phyloP scores from a whole-genome alignment of 2,797 vertebrate genomes.

The Octomys mimax region DNA sequence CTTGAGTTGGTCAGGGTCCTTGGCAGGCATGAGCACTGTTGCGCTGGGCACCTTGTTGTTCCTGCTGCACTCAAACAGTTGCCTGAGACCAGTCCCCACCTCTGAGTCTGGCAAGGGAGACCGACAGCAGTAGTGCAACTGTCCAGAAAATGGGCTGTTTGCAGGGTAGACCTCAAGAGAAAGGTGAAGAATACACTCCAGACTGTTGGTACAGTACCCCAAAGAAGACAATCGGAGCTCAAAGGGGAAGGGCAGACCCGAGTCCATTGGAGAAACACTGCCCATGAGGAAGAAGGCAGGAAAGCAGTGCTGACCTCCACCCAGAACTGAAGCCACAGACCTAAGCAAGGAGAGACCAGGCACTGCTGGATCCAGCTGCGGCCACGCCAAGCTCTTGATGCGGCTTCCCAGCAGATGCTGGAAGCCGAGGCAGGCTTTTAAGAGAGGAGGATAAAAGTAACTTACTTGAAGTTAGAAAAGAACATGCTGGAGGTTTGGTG shows the following conservation, averaged over 20 bases:
- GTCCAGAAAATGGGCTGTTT: background rate
- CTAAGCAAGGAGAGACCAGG: too few relatives aligned
- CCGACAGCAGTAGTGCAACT: too few relatives aligned
- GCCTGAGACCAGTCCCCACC: background rate
- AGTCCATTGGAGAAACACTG: background rate
- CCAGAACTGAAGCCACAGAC: rapidly evolving
- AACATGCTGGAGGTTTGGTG: background rate
- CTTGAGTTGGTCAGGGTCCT: background rate
- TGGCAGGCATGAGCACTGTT: background rate
- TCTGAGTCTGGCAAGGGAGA: background rate
- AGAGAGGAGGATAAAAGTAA: background rate
- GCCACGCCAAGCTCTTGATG: background rate
- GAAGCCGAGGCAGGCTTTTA: background rate
- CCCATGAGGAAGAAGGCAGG: background rate
- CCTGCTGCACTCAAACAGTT: background rate
- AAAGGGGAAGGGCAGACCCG: background rate
- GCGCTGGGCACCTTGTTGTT: background rate
- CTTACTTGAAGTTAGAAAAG: background rate
- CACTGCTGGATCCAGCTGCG: too few relatives aligned
- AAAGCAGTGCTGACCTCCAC: rapidly evolving
- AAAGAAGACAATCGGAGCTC: background rate
- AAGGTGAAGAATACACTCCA: background rate
- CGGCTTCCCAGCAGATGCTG: rapidly evolving
- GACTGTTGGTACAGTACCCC: too few relatives aligned
- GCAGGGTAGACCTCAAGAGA: background rate